Evolutionary conservation across 2,113 vertebrate genomes (phyloP), one percentile per base, ranked within the genome.

Genomic region (Plecotus auritus): DNA sequence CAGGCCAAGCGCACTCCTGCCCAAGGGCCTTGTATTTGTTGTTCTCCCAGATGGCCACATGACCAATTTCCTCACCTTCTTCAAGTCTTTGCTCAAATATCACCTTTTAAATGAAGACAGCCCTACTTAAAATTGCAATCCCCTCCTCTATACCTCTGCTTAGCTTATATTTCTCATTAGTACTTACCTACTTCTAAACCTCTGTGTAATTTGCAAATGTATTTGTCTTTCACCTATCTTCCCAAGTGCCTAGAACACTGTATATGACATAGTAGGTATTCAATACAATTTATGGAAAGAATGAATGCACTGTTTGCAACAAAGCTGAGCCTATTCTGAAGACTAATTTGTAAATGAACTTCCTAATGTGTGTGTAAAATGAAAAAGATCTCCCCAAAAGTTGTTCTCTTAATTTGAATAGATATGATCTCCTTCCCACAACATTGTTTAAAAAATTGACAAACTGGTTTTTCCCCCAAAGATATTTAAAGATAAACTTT

Each of bases 401-500:
- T 85, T 91, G 18, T 73, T 90, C 84, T 47, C n/a, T 88, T 76
- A 88, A 54, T 51, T 35, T 86, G 37, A 80, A 47, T 77, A 88
- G 47, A 80, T 74, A 45, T 74, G 30, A 56, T 54, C 28, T 45
- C 47, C 20, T 64, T 85, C 66, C 35, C 37, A 72, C 10, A 76
- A 37, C 61, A 61, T 54, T 37, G 17, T 86, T 74, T 88, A 85
- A 94, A 59, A 74, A 85, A 76, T 64, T 91, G 56, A 87, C 9
- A 77, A 92, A 77, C 3, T 74, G 3, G 8, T 37, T 7, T 37
- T 9, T 1, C 61, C 61, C 28, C 12, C 3, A 85, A 88, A 93
- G 22, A 84, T 90, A 85, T 30, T 76, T 72, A 85, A 74, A 94
- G 30, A 76, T 73, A 90, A 96, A 76, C 64, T 94, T 90, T 81